Base-by-base conservation (phyloP, 2,888 invertebrate species). In the Linnaemya vulpina region DNA sequence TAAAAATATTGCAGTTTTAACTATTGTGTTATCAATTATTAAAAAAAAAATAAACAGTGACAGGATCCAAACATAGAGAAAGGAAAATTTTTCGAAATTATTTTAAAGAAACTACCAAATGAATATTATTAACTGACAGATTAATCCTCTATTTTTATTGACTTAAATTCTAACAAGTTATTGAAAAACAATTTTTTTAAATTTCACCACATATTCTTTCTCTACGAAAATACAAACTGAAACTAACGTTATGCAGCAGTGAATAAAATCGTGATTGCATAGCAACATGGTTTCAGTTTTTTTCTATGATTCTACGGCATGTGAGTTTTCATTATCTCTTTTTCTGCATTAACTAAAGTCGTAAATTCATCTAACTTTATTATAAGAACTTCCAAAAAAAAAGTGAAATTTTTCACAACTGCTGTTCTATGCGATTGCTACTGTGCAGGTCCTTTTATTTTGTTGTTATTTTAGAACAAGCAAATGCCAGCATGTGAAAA, bases 331-430 rank as follows among this genome's bases (percentile, higher is more conserved):
- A 53, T 53, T 22, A 53, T 53, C 13, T 53, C 22, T 13, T 53
- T 58, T 55, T 58, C 7, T n/a, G 30, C n/a, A 76, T 40, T 46
- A 35, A 58, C 20, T 38, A 46, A 60, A 68, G 67, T 77, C 67
- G 22, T 68, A 68, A 67, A 77, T 77, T 77, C 65, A 60, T 77
- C 38, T 77, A 77, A 58, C 67, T 67, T 76, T 77, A 68, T 77
- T 68, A 68, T 25, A 67, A 43, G 40, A 58, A 63, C n/a, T 51
- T 51, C 15, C 10, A 76, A 55, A 20, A 25, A 35, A 65, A 17
- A 13, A 25, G 30, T 40, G 25, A 63, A 53, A 53, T 13, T 63
- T 75, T 53, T 53, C 1, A 25, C 38, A 22, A 46, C 63, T 53
- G 25, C 35, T 40, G 30, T 38, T 63, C 30, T 30, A 15, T 15